These are phyloP conservation scores for Nycticorax nycticorax DNA, from an alignment of 2,113 vertebrate species.

Conservation along the genomic window DNA sequence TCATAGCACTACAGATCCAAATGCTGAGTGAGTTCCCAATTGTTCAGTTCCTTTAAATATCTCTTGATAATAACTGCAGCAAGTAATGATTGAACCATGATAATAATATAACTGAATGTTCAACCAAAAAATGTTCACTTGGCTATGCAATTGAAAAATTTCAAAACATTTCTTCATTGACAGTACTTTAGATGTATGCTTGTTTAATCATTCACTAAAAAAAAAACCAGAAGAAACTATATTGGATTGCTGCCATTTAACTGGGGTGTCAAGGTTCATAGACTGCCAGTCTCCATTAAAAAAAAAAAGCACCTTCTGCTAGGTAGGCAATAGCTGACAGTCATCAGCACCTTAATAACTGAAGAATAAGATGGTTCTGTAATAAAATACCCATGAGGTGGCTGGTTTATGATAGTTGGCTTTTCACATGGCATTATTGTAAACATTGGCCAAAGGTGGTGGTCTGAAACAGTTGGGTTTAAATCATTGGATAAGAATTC, in stretches of 20 bases:
- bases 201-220: neutral
- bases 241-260: neutral
- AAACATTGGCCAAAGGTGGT: neutral
- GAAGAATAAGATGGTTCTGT: neutral
- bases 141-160: neutral
- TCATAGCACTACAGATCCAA: conserved; percentile 91
- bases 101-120: neutral
- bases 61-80: neutral
- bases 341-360: neutral
- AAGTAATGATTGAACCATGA: neutral
- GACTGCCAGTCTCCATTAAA: neutral
- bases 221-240: neutral
- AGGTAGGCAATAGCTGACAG: neutral
- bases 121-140: neutral
- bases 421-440: neutral
- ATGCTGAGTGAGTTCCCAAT: conserved; percentile 88
- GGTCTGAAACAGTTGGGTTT: neutral
- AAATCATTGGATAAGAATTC: neutral
- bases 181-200: neutral
- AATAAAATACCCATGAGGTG: neutral
- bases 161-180: neutral
- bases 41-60: neutral
- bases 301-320: neutral
- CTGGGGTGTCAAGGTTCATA: neutral
- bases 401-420: neutral